These are phyloP conservation scores for Cuniculus paca DNA, from an alignment of 2,797 vertebrate species.

Conservation along the genomic window DNA sequence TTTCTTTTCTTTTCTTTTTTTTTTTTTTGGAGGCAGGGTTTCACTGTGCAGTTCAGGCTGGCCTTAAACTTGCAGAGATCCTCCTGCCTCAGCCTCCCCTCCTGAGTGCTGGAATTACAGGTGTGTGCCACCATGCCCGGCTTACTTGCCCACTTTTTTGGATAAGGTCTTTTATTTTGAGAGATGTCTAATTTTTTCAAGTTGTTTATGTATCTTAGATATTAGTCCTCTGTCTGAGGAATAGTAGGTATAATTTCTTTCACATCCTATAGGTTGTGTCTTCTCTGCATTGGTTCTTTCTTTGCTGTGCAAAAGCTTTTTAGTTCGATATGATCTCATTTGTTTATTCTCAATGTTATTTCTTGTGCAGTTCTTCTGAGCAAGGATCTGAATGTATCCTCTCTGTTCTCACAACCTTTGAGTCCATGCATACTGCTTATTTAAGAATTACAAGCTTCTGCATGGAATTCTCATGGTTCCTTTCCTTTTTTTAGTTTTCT, in stretches of 20 bases:
- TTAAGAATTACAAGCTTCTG: neutral
- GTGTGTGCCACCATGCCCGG: neutral
- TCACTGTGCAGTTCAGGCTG: neutral
- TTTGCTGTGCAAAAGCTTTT: neutral
- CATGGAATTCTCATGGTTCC: neutral
- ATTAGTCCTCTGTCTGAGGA: neutral
- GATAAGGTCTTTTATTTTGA: neutral
- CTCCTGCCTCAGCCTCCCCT: neutral
- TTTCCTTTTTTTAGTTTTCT: conserved; percentile 3
- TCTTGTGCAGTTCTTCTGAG: neutral
- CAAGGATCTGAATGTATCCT: conserved; percentile 7
- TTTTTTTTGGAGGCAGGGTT: neutral
- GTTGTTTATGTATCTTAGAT: neutral
- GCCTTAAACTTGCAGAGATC: neutral
- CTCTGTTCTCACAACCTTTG: conserved; percentile 10
- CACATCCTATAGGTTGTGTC: neutral
- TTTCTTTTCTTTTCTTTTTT: neutral
- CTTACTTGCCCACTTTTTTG: neutral
- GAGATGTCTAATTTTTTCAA: neutral
- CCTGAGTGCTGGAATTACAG: neutral
- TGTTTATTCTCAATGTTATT: neutral
- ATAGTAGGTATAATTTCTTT: neutral
- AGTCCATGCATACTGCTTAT: neutral
- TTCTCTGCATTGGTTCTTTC: neutral
- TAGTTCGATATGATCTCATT: neutral